Evolutionary conservation across 2,888 invertebrate species (phyloP), one percentile per base, ranked within the genome.

Genomic region (Erebia aethiops): DNA sequence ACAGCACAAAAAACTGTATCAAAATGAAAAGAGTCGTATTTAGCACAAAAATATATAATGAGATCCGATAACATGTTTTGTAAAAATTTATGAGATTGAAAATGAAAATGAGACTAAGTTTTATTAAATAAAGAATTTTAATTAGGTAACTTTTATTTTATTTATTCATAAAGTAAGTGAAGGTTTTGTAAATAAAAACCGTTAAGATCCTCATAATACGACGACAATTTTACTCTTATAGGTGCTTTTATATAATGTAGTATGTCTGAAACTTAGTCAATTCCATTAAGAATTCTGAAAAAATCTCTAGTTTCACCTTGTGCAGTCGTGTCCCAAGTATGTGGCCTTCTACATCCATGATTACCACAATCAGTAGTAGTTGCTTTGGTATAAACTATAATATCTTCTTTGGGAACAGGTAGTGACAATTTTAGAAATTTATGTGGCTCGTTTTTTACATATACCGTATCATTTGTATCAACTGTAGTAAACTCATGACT

Each of bases 281-380:
- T 21, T 5, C 54, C 65, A 54, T 65, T 60, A n/a, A 58, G n/a
- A 46, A 52, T 60, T 49, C 84, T 81, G 66, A 76, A 84, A 60
- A 87, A 86, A 70, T 87, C 88, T 75, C 87, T 80, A 0, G 84
- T 86, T 79, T 87, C 86, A 2, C 86, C 87, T 61, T 77, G 81
- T 2, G 49, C 70, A 10, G 86, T 87, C 0, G 87, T 87, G 1
- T 65, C 65, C 86, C 86, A 87, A 0, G 82, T 76, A 2, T 16
- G 13, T 11, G 83, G 84, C 71, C 81, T 77, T n/a, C 67, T 70
- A 72, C 82, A 83, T 13, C 71, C 18, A 46, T 67, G 14, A 46
- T 18, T 4, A 21, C 18, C n/a, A 11, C 58, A 46, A 21, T 16
- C 52, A 3, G 16, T 18, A 16, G 14, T n/a, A 49, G 4, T 69